These are phyloP conservation scores for Pristis pectinata DNA, from an alignment of 2,797 vertebrate genomes.

Conservation along the genomic window DNA sequence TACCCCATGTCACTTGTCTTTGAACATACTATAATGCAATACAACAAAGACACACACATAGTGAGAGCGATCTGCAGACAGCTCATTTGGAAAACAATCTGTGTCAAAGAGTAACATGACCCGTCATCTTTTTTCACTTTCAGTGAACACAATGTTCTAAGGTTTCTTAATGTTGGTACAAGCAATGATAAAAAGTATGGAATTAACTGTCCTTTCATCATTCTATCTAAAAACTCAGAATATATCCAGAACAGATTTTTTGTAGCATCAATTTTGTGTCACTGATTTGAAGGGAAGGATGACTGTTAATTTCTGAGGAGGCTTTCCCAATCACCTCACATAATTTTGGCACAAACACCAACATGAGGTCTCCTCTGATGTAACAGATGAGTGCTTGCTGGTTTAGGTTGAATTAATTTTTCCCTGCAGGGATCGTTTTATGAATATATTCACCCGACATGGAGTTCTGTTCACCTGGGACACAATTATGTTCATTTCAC, in stretches of 20 bases:
- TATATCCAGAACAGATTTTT: neutral
- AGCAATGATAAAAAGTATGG: neutral
- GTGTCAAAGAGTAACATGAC: neutral
- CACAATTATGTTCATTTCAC: neutral
- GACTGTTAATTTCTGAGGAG: neutral
- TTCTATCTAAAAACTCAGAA: neutral
- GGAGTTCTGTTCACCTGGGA: neutral
- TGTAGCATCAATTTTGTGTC: neutral
- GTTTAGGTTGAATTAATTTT: neutral
- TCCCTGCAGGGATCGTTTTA: neutral
- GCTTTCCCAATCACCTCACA: neutral
- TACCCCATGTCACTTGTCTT: neutral
- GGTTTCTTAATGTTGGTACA: neutral
- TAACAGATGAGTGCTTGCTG: no score
- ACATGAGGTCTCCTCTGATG: no score
- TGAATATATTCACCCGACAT: neutral
- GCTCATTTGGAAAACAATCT: neutral
- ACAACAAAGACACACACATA: neutral
- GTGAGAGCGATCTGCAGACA: neutral
- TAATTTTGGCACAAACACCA: neutral
- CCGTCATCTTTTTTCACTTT: neutral
- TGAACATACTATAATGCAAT: neutral
- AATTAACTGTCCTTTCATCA: neutral
- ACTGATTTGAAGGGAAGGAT: neutral
- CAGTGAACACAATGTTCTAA: neutral